Evolutionary conservation across 2,888 invertebrate species (phyloP).

Genomic region (Scaptomyza tumidula): DNA sequence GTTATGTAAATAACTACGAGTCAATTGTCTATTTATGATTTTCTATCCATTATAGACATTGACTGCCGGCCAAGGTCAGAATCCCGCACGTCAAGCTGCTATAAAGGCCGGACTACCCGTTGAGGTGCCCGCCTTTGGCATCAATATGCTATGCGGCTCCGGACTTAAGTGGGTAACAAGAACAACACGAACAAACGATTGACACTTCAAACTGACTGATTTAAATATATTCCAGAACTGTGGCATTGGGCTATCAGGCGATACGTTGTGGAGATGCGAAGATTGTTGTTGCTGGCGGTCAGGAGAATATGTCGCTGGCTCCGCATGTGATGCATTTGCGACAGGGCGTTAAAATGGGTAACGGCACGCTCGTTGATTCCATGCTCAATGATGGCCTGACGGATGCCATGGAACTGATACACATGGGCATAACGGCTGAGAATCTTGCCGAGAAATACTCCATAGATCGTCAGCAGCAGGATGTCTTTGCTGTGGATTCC

Average conservation of each 20-base stretch:
- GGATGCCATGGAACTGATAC: slow-evolving; percentile 89
- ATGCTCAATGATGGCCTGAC: slow-evolving; percentile 90
- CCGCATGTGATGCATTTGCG: slow-evolving; percentile 89
- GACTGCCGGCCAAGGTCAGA: slow-evolving; percentile 91
- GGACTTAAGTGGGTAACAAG: slow-evolving; percentile 88
- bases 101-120: slow-evolving; percentile 89
- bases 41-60: slow-evolving; percentile 85
- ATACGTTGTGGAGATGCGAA: slow-evolving; percentile 88
- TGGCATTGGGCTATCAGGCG: slow-evolving; percentile 88
- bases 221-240: slow-evolving; percentile 85
- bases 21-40: background rate
- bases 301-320: slow-evolving; percentile 92
- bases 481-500: slow-evolving; percentile 88
- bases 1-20: slow-evolving; percentile 41
- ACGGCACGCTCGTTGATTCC: slow-evolving; percentile 87
- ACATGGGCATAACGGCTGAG: slow-evolving; percentile 94
- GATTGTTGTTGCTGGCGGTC: slow-evolving; percentile 91
- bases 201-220: background rate
- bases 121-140: slow-evolving; percentile 88
- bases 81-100: slow-evolving; percentile 92
- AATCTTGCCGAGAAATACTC: slow-evolving; percentile 89
- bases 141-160: slow-evolving; percentile 94
- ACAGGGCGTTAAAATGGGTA: slow-evolving; percentile 88
- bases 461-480: slow-evolving; percentile 89
- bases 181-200: background rate